phyloP scores from a whole-genome alignment of 1,140 invertebrate genomes.

The Eumeta japonica region DNA sequence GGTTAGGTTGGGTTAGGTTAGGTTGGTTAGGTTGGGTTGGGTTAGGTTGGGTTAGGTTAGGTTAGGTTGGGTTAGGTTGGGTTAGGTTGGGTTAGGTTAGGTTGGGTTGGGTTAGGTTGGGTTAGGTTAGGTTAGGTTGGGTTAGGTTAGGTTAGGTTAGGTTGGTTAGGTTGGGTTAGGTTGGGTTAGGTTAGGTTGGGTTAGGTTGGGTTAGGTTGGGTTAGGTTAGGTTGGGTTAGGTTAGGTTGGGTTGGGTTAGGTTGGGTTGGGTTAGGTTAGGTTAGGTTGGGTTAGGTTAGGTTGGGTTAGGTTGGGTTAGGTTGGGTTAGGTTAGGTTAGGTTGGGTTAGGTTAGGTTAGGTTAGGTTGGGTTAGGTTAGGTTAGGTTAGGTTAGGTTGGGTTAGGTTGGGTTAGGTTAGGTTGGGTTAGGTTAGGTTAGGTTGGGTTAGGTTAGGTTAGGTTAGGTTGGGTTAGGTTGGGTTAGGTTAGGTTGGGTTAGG shows the following conservation, averaged over 20 bases:
- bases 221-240: constrained; percentile 20
- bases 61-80: constrained; percentile 3
- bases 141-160: constrained; percentile 13
- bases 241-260: constrained; percentile 15
- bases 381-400: constrained; percentile 8
- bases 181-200: constrained; percentile 7
- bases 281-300: constrained; percentile 11
- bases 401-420: constrained; percentile 8
- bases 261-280: constrained; percentile 10
- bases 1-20: constrained; percentile 17
- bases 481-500: constrained; percentile 7
- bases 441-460: constrained; percentile 8
- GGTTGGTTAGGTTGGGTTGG: constrained; percentile 19
- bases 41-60: constrained; percentile 12
- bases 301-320: constrained; percentile 10
- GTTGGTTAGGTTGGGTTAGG: too few relatives aligned
- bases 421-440: constrained; percentile 7
- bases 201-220: constrained; percentile 15
- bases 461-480: constrained; percentile 8
- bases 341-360: constrained; percentile 7
- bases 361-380: constrained; percentile 8
- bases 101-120: constrained; percentile 13
- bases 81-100: constrained; percentile 14
- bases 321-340: constrained; percentile 9
- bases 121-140: constrained; percentile 13